Evolutionary conservation across 2,797 vertebrate species (phyloP).

Genomic region (Gambelia wislizenii): DNA sequence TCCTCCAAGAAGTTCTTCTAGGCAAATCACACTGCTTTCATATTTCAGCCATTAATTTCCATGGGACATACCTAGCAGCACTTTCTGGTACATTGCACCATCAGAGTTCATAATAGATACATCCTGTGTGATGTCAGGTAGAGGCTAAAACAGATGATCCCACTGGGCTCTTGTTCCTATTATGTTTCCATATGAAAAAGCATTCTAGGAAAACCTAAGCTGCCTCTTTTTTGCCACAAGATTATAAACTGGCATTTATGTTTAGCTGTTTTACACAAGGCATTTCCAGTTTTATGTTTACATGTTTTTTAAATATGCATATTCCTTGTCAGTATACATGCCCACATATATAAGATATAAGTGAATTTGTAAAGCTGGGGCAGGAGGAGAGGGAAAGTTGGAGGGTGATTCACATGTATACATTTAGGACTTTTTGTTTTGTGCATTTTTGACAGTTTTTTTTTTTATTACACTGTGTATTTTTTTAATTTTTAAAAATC

Average conservation of each 20-base stretch:
- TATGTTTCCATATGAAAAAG: not conserved
- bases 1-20: not conserved
- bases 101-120: not conserved
- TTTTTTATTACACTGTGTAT: not conserved
- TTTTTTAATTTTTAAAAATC: not conserved
- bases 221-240: not conserved
- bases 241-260: not conserved
- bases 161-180: not conserved
- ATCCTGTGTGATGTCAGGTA: not conserved
- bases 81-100: not conserved
- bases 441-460: not conserved
- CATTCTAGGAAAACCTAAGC: not conserved
- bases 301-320: not conserved
- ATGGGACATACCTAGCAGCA: too few species aligned
- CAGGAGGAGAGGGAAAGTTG: not conserved
- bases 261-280: not conserved
- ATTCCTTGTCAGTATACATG: not conserved
- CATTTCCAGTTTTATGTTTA: not conserved
- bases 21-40: not conserved
- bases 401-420: not conserved
- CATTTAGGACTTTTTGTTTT: not conserved
- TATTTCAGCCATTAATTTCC: too few species aligned
- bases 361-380: not conserved
- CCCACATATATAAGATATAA: not conserved
- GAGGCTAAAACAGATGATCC: not conserved